Percentiles rank a stretch among this genome's conserved stretches.
phyloP scores from a whole-genome alignment of 2,888 invertebrate genomes.

The Bugula neritina region DNA sequence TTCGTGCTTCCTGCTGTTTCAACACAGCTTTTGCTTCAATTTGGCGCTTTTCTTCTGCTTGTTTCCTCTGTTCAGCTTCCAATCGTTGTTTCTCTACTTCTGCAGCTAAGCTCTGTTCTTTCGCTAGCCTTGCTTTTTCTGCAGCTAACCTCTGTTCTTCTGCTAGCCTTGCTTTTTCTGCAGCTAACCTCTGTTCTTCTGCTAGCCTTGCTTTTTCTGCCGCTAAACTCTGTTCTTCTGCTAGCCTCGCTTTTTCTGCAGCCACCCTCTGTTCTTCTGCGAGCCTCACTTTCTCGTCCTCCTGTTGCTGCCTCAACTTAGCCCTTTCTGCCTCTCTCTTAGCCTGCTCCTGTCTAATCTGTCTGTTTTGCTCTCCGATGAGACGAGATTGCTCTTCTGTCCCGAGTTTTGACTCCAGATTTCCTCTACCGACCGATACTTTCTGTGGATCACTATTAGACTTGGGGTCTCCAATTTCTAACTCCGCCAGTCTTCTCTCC shows the following conservation, averaged over 20 bases:
- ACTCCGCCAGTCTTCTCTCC: constrained; percentile 11
- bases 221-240: constrained; percentile 29
- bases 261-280: constrained; percentile 28
- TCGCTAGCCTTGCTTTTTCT: constrained; percentile 42
- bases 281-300: background rate
- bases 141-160: constrained; percentile 66
- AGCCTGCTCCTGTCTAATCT: background rate
- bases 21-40: background rate
- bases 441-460: background rate
- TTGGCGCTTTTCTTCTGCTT: background rate
- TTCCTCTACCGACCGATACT: background rate
- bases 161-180: constrained; percentile 63
- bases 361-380: constrained; percentile 6
- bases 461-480: background rate
- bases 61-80: background rate
- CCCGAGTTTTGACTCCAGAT: background rate
- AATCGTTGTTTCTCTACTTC: background rate
- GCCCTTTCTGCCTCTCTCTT: background rate
- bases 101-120: constrained; percentile 56
- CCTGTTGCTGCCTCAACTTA: background rate
- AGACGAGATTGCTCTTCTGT: background rate
- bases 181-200: constrained; percentile 25
- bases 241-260: constrained; percentile 30
- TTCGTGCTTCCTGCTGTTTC: background rate
- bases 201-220: constrained; percentile 30